Evolutionary conservation across 92 coral and sea anemone genomes (phyloP), one percentile per base, ranked within the genome.

Genomic region (Montipora capitata): DNA sequence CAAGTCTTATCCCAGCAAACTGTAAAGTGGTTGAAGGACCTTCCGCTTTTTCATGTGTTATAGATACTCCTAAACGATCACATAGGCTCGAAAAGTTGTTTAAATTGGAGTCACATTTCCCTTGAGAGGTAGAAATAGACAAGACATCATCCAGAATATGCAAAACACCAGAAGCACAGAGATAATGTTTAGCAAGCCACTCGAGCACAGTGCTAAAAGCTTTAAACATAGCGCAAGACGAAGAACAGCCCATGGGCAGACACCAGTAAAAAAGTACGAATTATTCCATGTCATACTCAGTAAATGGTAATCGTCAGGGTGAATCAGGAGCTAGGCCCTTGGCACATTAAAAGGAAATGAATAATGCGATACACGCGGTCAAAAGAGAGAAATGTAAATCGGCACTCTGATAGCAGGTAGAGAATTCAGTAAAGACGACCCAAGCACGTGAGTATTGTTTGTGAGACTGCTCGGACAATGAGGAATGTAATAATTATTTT

Each of bases 131-230:
- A 61, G 63, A 88, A 43, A 57, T 40, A 44, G 81, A 48, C 78
- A 87, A 62, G 38, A 86, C 79, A 66, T 86, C 90, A 67, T 86
- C 90, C 58, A 86, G 48, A 20, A 79, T 76, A 52, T 80, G 91
- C 35, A 87, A 39, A 14, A 86, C 73, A 39, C 38, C 38, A 56
- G 54, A 49, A 66, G 56, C 71, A 42, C 57, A 17, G 40, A 86
- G 72, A 48, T 84, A 77, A 35, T 12, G 43, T 16, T 16, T 78
- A 18, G 90, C 90, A 44, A 61, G 35, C 90, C 91, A 87, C 61
- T 87, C 91, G n/a, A 87, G 86, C 65, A 86, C 72, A 20, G 90
- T 54, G 89, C 89, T 85, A 62, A 84, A 85, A 58, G 87, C 68
- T 17, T 86, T 78, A 67, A 86, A 86, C 38, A 79, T 87, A 38